Evolutionary conservation across 2,888 invertebrate species (phyloP), one percentile per base, ranked within the genome.

Genomic region (Rapana venosa): DNA sequence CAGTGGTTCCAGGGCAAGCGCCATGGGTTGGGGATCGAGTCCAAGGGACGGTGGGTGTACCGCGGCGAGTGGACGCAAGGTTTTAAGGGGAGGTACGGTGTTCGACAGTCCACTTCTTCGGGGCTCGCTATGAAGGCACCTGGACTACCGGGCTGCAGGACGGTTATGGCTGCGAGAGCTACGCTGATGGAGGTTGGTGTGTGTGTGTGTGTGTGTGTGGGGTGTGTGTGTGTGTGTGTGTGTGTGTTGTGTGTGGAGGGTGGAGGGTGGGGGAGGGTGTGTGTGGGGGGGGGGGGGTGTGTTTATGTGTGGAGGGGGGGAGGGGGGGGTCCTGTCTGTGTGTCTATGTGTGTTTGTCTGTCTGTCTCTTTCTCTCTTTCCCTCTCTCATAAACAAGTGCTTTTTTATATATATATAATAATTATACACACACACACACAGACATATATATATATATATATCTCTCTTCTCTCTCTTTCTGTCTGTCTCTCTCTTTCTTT

Each of bases 1-100:
- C 99, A 99, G 97, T 99, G 99, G 99, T 99, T 99, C 97, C 99
- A 99, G 96, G 99, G 99, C 92, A 99, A 99, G 96, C 97, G 99
- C 89, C 99, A 99, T 96, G 99, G 99, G 20, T 97, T 99, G 95
- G 99, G 99, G 91, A 98, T 99, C 96, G 99, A 99, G 97, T 98
- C 98, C 92, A 97, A 99, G 92, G 99, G 99, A 85, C 97, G 99
- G 90, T 99, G 99, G 98, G 97, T 99, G 93, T 99, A 99, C 97
- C 97, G 98, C 92, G 99, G 99, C 92, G 99, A 99, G 97, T 99
- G 99, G 99, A 99, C 99, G 91, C 98, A 98, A 96, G 99, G 99
- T 83, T 98, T 98, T 97, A 99, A 99, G 93, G 99, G 99, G 87
- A 98, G 99, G 93, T 99, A 99, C 97, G 99, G 99, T 79, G 98